phyloP scores from a whole-genome alignment of 2,113 vertebrate genomes.

The Corydoras sp. region DNA sequence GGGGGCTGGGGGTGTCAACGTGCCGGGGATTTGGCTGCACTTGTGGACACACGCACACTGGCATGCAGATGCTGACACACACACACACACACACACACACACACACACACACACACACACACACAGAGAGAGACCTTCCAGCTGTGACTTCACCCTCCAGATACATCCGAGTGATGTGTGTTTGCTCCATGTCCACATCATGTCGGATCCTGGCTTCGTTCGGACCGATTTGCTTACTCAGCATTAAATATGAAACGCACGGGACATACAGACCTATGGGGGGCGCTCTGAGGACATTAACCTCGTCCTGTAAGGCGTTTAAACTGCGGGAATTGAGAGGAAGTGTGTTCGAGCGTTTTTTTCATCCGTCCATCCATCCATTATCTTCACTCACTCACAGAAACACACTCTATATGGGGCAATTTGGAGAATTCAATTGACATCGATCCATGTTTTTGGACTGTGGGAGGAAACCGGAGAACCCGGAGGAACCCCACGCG shows the following conservation, averaged over 20 bases:
- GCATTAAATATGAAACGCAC: conserved; percentile 26
- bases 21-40: conserved; percentile 92
- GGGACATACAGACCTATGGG: not conserved
- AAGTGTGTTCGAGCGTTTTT: too few species aligned
- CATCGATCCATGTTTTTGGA: too few species aligned
- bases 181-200: conserved; percentile 35
- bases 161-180: not conserved
- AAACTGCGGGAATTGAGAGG: too few species aligned
- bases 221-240: conserved; percentile 3
- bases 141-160: conserved; percentile 84
- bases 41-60: conserved; percentile 39
- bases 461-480: too few species aligned
- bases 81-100: conserved; percentile 14
- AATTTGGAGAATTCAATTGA: too few species aligned
- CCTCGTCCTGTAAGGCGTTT: too few species aligned
- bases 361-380: too few species aligned
- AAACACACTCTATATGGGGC: too few species aligned
- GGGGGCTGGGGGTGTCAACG: conserved; percentile 73
- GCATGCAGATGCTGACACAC: conserved; percentile 5
- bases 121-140: conserved; percentile 74
- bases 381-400: too few species aligned
- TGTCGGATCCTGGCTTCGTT: conserved; percentile 41
- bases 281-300: too few species aligned
- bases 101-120: too few species aligned
- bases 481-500: too few species aligned